These are phyloP conservation scores for Chondrilla cf. caribensis DNA, from an alignment of 37 sponge, comb jelly and placozoan genomes.

Conservation along the genomic window DNA sequence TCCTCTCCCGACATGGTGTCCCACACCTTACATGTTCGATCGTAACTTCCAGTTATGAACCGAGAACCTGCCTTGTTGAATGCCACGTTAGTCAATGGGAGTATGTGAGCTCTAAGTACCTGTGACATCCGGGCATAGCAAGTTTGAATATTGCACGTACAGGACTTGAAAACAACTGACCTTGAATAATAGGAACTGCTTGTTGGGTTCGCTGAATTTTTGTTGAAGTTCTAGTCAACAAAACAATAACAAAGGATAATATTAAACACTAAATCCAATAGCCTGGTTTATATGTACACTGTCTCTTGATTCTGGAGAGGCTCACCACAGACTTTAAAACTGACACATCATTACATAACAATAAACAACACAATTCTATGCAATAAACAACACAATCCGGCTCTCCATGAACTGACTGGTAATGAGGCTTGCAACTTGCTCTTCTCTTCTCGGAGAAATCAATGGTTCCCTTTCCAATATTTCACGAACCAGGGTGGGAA, in stretches of 20 bases:
- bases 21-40: conserved; percentile 98
- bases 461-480: conserved; percentile 74
- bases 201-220: conserved; percentile 46
- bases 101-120: conserved; percentile 81
- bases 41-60: conserved; percentile 97
- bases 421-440: conserved; percentile 74
- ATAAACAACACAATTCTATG: no score
- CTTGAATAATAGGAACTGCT: conserved; percentile 77
- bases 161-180: conserved; percentile 22
- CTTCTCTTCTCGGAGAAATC: conserved; percentile 51
- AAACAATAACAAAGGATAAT: no score
- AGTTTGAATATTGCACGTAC: not conserved
- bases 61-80: conserved; percentile 95
- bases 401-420: no score
- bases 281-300: no score
- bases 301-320: no score
- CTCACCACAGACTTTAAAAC: no score
- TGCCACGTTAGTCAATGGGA: conserved; percentile 93
- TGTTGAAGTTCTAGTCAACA: conserved; percentile 70
- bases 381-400: no score
- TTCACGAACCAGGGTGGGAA: conserved; percentile 62
- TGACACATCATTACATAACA: no score
- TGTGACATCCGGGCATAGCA: conserved; percentile 12
- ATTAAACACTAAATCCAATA: no score
- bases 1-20: conserved; percentile 87